A percentile compares a stretch with the other conserved stretches of the same genome.
These are phyloP conservation scores for Bhutanitis thaidina DNA, from an alignment of 2,888 invertebrate species.

Conservation along the genomic window DNA sequence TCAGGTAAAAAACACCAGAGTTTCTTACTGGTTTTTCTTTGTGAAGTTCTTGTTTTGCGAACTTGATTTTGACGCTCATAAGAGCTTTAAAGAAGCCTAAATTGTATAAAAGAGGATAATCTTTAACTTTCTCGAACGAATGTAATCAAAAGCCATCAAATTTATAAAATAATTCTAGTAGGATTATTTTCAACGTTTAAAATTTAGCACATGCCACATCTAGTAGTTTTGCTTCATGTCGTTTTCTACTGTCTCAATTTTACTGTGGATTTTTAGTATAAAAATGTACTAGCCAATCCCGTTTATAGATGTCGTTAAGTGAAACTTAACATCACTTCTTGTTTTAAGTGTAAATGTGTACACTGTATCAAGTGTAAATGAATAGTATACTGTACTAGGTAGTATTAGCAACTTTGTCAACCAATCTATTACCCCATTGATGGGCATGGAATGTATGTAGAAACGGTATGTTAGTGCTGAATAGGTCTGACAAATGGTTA, in stretches of 20 bases:
- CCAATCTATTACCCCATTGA: conserved; percentile 14
- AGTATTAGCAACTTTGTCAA: conserved; percentile 5
- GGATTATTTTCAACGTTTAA: no score
- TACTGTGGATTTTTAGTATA: neutral
- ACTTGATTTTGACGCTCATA: no score
- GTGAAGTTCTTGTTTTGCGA: no score
- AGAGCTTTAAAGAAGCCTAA: no score
- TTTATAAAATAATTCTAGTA: no score
- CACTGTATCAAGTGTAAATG: conserved; percentile 7
- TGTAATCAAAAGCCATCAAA: no score
- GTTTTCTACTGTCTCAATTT: neutral
- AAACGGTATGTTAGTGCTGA: neutral
- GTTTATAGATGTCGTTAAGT: conserved; percentile 10
- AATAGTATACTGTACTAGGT: neutral
- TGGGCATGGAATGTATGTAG: conserved; percentile 3
- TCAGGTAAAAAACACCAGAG: no score
- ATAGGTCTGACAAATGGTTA: neutral
- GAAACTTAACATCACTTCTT: neutral
- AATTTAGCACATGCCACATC: neutral
- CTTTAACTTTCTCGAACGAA: no score
- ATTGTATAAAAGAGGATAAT: no score
- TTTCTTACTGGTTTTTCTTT: no score
- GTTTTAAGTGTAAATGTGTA: neutral
- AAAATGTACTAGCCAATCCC: neutral
- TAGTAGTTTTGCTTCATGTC: neutral